These are phyloP conservation scores for Hippocampus kuda DNA, from an alignment of 2,797 vertebrate species.

Conservation along the genomic window DNA sequence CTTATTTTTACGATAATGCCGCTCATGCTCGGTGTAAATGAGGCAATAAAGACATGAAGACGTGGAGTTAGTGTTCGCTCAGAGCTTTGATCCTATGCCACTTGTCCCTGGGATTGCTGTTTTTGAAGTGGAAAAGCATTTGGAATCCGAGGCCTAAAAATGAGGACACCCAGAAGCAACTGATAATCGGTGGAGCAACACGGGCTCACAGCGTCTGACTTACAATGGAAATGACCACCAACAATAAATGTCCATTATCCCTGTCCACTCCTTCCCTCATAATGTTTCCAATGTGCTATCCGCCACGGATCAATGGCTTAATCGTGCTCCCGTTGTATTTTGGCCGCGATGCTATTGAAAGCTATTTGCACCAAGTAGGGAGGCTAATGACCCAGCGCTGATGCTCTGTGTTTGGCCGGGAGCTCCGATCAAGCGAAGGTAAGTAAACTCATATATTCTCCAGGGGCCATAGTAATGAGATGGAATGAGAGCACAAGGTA, in stretches of 20 bases:
- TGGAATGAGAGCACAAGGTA: conserved; percentile 57
- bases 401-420: conserved; percentile 44
- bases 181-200: conserved; percentile 9
- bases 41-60: conserved; percentile 9
- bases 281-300: conserved; percentile 37
- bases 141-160: conserved; percentile 25
- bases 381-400: conserved; percentile 68
- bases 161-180: not conserved
- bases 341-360: conserved; percentile 62
- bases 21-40: conserved; percentile 3
- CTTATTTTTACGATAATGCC: not conserved
- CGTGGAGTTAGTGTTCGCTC: conserved; percentile 28
- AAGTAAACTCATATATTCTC: conserved; percentile 63
- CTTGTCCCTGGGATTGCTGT: conserved; percentile 51
- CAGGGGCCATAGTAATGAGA: conserved; percentile 52
- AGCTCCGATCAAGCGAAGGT: conserved; percentile 45
- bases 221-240: conserved; percentile 18
- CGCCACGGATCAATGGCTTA: conserved; percentile 52
- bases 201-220: conserved; percentile 19
- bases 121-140: conserved; percentile 41
- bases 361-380: conserved; percentile 64
- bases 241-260: conserved; percentile 4
- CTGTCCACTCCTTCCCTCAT: conserved; percentile 11
- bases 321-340: conserved; percentile 57
- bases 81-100: conserved; percentile 65